Conservation (phyloP, 2,113 vertebrate genomes). For the Paramormyrops kingsleyae region DNA sequence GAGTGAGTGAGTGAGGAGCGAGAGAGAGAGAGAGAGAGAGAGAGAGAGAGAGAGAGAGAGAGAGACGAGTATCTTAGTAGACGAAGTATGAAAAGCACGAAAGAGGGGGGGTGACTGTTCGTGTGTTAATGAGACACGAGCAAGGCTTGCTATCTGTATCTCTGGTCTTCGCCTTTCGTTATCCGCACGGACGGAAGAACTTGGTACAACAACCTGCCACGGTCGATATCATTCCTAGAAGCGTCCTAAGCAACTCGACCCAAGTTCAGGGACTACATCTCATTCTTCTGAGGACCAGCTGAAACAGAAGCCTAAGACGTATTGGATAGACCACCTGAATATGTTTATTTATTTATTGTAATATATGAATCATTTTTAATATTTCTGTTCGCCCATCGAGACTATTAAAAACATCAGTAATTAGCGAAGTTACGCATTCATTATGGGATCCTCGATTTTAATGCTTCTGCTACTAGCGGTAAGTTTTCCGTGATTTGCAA, state of each 20-base stretch:
- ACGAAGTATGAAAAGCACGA: background rate
- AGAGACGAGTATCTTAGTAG: background rate
- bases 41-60: background rate
- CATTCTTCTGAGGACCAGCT: background rate
- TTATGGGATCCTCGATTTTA: slow-evolving; percentile 13
- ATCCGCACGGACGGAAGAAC: background rate
- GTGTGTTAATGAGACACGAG: background rate
- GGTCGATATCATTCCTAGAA: background rate
- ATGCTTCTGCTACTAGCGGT: slow-evolving; percentile 2
- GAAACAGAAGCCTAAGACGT: background rate
- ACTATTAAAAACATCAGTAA: background rate
- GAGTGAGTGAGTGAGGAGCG: background rate
- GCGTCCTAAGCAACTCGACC: background rate
- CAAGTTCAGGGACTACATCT: slow-evolving; percentile 10
- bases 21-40: slow-evolving; percentile 1
- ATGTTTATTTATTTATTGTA: background rate
- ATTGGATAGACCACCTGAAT: background rate
- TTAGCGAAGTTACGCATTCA: background rate
- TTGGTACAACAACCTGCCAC: slow-evolving; percentile 7
- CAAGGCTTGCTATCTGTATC: background rate
- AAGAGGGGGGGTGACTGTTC: background rate
- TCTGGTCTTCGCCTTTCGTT: background rate
- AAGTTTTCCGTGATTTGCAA: background rate
- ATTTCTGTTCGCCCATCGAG: background rate
- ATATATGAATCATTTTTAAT: slow-evolving; percentile 13